These are phyloP conservation scores for Karalla daura DNA, from an alignment of 2,797 vertebrate species.

Conservation along the genomic window DNA sequence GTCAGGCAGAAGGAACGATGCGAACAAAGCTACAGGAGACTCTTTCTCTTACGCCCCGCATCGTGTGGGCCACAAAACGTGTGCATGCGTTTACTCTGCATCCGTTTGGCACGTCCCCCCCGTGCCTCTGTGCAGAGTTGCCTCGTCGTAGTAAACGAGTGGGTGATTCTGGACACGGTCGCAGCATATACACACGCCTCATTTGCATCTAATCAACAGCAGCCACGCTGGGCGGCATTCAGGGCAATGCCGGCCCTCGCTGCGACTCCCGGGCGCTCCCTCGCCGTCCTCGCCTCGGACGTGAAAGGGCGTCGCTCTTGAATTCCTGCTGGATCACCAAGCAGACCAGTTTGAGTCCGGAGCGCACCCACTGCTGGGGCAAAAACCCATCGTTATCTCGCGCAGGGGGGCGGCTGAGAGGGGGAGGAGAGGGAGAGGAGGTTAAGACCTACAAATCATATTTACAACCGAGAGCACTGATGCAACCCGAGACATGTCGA, in stretches of 20 bases:
- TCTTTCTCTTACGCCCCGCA: too few relatives aligned
- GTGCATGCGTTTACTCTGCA: too few relatives aligned
- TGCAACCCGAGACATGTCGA: conserved; percentile 34
- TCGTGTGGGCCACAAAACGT: too few relatives aligned
- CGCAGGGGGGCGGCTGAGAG: neutral
- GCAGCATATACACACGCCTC: too few relatives aligned
- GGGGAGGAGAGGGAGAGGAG: neutral
- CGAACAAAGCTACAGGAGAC: too few relatives aligned
- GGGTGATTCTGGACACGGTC: too few relatives aligned
- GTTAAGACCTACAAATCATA: conserved; percentile 3
- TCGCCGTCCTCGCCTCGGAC: conserved; percentile 19
- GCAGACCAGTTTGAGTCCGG: conserved; percentile 46
- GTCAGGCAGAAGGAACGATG: too few relatives aligned
- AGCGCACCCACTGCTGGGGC: conserved; percentile 13
- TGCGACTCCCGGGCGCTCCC: neutral
- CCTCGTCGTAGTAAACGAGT: too few relatives aligned
- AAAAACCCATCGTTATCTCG: conserved; percentile 19
- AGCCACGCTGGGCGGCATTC: neutral
- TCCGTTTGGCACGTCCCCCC: too few relatives aligned
- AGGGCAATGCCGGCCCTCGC: neutral
- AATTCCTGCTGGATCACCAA: conserved; percentile 46
- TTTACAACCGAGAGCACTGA: conserved; percentile 17
- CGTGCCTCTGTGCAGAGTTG: too few relatives aligned
- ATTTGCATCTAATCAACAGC: neutral
- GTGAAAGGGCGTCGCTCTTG: conserved; percentile 42